Base-by-base conservation (phyloP, 2,888 invertebrate genomes). In the Platypus cylindrus region DNA sequence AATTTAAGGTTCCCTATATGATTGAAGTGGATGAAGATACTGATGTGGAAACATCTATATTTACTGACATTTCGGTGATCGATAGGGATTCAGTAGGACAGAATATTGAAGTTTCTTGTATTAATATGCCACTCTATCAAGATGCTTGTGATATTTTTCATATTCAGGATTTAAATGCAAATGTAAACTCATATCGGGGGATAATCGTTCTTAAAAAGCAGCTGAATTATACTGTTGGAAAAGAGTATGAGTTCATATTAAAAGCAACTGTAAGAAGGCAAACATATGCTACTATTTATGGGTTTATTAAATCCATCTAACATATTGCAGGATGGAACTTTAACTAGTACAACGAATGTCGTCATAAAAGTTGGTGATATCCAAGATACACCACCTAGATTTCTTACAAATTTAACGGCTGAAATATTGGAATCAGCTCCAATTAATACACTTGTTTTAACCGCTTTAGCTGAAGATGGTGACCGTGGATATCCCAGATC, bases 331-430 rank as follows among this genome's bases (percentile, higher is more conserved):
- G 90, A 90, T 55, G 89, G 89, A 0, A 67, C 70, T 8, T 73
- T 82, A 47, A 76, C 76, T 48, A 76, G 78, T 0, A 73, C 74
- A 8, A 76, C 81, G 0, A 74, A 72, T 30, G 78, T 87, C 9
- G 78, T 80, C 51, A 75, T 89, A 16, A 76, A 78, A 44, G 79
- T 91, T 1, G 70, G 75, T 40, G 89, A 90, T 54, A 77, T 89
- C 1, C 90, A 90, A 64, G 86, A 90, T 58, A 79, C 77, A 1
- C 84, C 89, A 0, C 90, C 90, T 0, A 72, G 79, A 34, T 90
- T 90, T 63, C 73, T 75, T 29, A 85, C 85, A 1, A 74, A 85
- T 0, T 65, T 87, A 34, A 78, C 79, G 9, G 82, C 81, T 0
- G 76, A 86, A 15, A 70, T 89, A 18, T 67, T 72, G 15, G 90